These are phyloP conservation scores for Ictalurus furcatus DNA, from an alignment of 2,113 vertebrate genomes.

Conservation along the genomic window DNA sequence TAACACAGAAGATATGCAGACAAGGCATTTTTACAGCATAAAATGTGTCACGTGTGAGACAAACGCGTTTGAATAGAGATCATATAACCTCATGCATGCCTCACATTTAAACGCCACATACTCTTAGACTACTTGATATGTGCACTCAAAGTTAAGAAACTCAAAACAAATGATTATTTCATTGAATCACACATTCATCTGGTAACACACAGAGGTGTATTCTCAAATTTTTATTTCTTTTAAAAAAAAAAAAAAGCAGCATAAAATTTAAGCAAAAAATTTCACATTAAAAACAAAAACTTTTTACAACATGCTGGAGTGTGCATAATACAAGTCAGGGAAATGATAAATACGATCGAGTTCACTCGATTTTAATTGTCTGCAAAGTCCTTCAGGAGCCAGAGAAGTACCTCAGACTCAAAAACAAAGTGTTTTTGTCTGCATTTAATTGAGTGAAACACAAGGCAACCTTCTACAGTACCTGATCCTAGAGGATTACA, in stretches of 20 bases:
- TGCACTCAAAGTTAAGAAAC: neutral
- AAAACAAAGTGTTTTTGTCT: neutral
- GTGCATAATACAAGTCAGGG: constrained; percentile 56
- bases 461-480: constrained; percentile 16
- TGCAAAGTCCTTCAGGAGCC: constrained; percentile 3
- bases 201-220: neutral
- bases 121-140: neutral
- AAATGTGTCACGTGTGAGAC: neutral
- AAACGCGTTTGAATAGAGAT: neutral
- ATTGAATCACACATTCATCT: neutral
- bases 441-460: neutral
- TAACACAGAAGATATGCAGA: neutral
- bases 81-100: neutral
- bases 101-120: neutral
- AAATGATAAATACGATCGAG: neutral
- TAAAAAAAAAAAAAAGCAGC: neutral
- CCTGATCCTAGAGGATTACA: constrained; percentile 8
- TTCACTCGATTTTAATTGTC: neutral
- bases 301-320: constrained; percentile 47
- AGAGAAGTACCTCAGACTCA: constrained; percentile 21
- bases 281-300: constrained; percentile 60
- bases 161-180: neutral
- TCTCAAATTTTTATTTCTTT: constrained; percentile 26
- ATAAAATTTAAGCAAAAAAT: constrained; percentile 21
- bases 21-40: neutral